Evolutionary conservation across 2,888 invertebrate species (phyloP).

Genomic region (Brachypalpus laphriformis): DNA sequence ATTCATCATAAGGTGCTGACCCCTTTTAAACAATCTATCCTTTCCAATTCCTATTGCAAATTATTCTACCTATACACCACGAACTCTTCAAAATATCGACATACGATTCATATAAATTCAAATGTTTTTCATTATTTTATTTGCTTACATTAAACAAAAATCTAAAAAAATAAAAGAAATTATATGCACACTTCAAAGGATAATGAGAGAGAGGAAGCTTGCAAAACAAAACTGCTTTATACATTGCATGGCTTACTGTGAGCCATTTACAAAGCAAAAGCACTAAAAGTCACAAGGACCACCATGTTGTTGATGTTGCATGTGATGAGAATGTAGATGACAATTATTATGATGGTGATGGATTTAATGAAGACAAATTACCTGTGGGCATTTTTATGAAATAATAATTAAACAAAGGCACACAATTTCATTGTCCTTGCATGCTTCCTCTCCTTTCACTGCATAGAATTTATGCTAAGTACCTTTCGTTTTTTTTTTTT

Average conservation of each 20-base stretch:
- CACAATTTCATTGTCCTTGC: constrained; percentile 68
- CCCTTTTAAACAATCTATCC: no score
- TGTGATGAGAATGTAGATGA: constrained; percentile 53
- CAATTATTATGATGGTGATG: constrained; percentile 71
- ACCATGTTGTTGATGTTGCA: constrained; percentile 10
- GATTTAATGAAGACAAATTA: constrained; percentile 83
- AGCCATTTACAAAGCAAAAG: constrained; percentile 46
- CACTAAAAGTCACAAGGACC: constrained; percentile 66
- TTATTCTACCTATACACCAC: background rate
- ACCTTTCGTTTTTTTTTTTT: constrained; percentile 35
- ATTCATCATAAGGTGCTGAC: no score
- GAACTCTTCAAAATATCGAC: background rate
- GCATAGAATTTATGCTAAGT: constrained; percentile 74
- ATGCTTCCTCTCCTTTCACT: constrained; percentile 44
- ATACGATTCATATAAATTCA: background rate
- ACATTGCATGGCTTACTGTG: background rate
- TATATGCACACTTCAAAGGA: constrained; percentile 18
- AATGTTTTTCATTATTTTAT: constrained; percentile 9
- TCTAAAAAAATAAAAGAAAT: background rate
- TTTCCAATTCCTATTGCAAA: background rate
- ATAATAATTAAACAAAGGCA: constrained; percentile 77
- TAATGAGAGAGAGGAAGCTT: constrained; percentile 22
- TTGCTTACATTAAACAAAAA: constrained; percentile 6
- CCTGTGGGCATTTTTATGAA: constrained; percentile 82
- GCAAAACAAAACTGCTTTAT: constrained; percentile 4